Evolutionary conservation across 2,888 invertebrate species (phyloP), one percentile per base, ranked within the genome.

Genomic region (Seira sanloemensis): DNA sequence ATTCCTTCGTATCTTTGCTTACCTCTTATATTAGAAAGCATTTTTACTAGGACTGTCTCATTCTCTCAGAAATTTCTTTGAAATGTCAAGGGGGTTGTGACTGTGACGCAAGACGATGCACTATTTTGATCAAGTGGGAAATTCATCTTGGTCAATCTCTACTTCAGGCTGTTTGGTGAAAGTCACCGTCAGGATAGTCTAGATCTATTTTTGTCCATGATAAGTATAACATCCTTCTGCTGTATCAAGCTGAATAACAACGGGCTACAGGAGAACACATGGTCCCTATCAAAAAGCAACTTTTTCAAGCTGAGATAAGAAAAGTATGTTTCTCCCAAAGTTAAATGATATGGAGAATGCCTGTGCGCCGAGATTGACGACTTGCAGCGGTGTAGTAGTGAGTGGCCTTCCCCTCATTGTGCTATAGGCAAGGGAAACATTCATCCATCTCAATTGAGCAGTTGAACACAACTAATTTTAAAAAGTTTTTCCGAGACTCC

Each of bases 371-470:
- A 37, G 37, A 37, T 37, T 37, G 37, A 18, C 67, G 37, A 19
- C 18, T 37, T 72, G 37, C 9, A 69, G 72, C 18, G 23, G 46
- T 46, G 72, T 24, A 21, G 72, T 72, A 50, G 19, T 19, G 72
- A 72, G 72, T 72, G 50, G 72, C 26, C n/a, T n/a, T n/a, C n/a
- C n/a, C 7, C 65, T 65, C 7, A 65, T 65, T n/a, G n/a, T n/a
- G n/a, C n/a, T n/a, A n/a, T n/a, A 37, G 37, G 71, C 83, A 73
- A 73, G 83, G 83, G 83, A 73, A 83, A 78, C 83, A 78, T 77
- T 82, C 77, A 83, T 77, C 83, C 83, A 83, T 83, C 77, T 77
- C 83, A 78, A 83, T 83, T 78, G 83, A 83, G 76, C 76, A 76
- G 81, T 82, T 76, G 81, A 82, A 76, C 76, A 83, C 83, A 77